Conservation (phyloP, 1,140 invertebrate species). For the Ips nitidus region DNA sequence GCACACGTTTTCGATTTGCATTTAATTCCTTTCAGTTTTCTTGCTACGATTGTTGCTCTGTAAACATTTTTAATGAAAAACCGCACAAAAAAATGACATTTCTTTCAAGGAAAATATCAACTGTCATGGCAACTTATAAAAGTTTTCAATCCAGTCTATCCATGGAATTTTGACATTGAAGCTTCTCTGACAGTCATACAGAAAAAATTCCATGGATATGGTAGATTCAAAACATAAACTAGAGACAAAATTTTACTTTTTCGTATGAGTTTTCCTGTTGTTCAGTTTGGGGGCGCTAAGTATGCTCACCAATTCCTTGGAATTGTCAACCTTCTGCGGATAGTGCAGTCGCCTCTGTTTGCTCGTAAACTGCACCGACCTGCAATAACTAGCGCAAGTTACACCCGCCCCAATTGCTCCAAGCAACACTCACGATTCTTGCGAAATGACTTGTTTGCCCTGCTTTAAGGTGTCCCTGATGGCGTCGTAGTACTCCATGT, state of each 20-base stretch:
- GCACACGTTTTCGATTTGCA: not conserved
- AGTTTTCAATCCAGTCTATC: too few species aligned
- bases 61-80: slow-evolving; percentile 7
- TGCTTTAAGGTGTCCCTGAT: not conserved
- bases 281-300: not conserved
- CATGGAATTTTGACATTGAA: too few species aligned
- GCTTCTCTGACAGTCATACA: not conserved
- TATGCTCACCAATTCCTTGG: not conserved
- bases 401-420: too few species aligned
- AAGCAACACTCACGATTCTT: slow-evolving; percentile 19
- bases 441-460: slow-evolving; percentile 4
- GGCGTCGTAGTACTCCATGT: not conserved
- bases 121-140: too few species aligned
- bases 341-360: not conserved
- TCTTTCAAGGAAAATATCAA: too few species aligned
- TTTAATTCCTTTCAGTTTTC: not conserved
- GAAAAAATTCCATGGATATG: not conserved
- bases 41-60: not conserved
- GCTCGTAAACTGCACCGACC: not conserved
- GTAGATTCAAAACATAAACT: not conserved
- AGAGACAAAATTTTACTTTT: not conserved
- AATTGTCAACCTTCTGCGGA: not conserved
- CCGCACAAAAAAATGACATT: not conserved
- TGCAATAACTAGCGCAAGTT: too few species aligned
- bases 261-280: not conserved